phyloP scores from a whole-genome alignment of 2,797 vertebrate genomes.

The Eulemur rubriventer region DNA sequence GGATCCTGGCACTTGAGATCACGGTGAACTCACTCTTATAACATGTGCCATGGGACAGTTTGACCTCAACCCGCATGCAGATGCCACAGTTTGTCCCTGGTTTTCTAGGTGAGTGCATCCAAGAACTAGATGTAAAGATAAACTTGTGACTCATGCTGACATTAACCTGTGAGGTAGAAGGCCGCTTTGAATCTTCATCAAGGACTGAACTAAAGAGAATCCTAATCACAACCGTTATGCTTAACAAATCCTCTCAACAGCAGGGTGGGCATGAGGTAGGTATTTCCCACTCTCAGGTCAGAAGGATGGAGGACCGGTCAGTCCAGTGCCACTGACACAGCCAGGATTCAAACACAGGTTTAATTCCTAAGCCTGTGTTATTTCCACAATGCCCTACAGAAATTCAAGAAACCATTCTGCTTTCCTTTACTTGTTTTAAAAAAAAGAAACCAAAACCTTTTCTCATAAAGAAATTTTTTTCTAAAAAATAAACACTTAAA shows the following conservation, averaged over 20 bases:
- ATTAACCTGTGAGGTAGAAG: neutral
- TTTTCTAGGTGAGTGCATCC: slow-evolving; percentile 19
- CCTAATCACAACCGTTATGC: neutral
- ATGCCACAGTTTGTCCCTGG: neutral
- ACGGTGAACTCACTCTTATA: neutral
- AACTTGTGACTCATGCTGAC: neutral
- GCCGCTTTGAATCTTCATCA: neutral
- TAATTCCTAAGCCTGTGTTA: neutral
- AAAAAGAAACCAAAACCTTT: slow-evolving; percentile 19
- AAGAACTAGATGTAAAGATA: slow-evolving; percentile 51
- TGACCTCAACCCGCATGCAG: neutral
- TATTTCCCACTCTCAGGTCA: neutral
- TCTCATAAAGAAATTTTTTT: neutral
- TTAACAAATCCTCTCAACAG: neutral
- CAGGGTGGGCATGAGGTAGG: neutral
- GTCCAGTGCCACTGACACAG: neutral
- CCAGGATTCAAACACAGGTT: neutral
- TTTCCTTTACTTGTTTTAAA: neutral
- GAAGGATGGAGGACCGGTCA: neutral
- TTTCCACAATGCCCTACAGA: neutral
- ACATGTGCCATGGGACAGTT: neutral
- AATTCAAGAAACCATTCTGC: slow-evolving; percentile 9
- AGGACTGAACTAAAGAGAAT: neutral
- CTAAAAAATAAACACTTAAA: neutral
- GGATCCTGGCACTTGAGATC: neutral